phyloP scores from a whole-genome alignment of 2,888 invertebrate species.

The Meta bourneti region DNA sequence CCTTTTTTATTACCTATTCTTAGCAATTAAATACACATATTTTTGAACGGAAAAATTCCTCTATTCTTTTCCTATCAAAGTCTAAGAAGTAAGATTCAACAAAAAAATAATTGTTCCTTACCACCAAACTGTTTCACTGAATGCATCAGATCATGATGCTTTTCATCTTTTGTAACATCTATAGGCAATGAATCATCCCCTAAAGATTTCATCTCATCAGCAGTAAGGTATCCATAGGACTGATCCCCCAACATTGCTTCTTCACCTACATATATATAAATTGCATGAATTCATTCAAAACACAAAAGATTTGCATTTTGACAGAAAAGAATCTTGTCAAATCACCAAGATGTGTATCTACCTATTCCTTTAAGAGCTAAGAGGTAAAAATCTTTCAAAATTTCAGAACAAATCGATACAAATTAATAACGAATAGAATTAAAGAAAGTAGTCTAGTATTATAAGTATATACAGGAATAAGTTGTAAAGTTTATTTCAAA shows the following conservation, averaged over 20 bases:
- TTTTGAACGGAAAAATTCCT: no score
- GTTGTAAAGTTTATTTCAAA: no score
- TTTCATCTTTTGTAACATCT: slow-evolving; percentile 91
- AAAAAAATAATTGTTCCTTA: slow-evolving; percentile 8
- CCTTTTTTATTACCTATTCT: no score
- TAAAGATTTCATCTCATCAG: slow-evolving; percentile 96
- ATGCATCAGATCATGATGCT: slow-evolving; percentile 71
- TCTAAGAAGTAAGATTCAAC: not conserved
- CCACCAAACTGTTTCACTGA: slow-evolving; percentile 69
- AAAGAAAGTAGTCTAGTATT: not conserved
- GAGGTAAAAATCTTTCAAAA: not conserved
- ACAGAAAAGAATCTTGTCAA: not conserved
- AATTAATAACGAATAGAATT: no score
- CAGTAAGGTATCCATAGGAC: slow-evolving; percentile 92
- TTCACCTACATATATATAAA: slow-evolving; percentile 85
- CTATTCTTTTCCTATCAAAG: not conserved
- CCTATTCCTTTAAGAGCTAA: not conserved
- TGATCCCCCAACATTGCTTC: slow-evolving; percentile 93
- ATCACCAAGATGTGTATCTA: not conserved
- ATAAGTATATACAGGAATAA: no score
- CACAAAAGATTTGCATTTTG: not conserved
- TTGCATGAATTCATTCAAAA: not conserved
- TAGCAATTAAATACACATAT: no score
- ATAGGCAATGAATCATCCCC: slow-evolving; percentile 96
- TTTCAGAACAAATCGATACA: not conserved